phyloP scores from a whole-genome alignment of 2,888 invertebrate genomes.

The Pheosia gnoma region DNA sequence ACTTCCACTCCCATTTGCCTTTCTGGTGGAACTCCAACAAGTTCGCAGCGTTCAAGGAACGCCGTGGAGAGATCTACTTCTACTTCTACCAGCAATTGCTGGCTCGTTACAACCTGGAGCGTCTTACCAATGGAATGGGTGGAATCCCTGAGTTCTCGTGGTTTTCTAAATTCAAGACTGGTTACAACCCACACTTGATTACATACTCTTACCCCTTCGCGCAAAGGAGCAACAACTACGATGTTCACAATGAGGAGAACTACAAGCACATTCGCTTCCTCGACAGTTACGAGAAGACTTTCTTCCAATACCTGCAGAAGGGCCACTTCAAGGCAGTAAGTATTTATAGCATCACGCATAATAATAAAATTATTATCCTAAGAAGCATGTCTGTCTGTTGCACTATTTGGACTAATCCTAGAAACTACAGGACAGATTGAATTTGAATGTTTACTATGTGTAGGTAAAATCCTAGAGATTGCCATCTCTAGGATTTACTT shows the following conservation, averaged over 20 bases:
- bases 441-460: too few relatives aligned
- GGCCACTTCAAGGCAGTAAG: slow-evolving; percentile 85
- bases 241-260: slow-evolving; percentile 78
- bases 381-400: too few relatives aligned
- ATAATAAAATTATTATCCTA: too few relatives aligned
- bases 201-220: slow-evolving; percentile 71
- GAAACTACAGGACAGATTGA: too few relatives aligned
- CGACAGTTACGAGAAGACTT: slow-evolving; percentile 83
- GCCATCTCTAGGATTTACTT: too few relatives aligned
- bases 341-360: slow-evolving; percentile 1
- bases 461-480: too few relatives aligned
- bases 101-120: slow-evolving; percentile 88
- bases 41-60: slow-evolving; percentile 75
- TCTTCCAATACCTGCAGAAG: slow-evolving; percentile 78
- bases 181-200: slow-evolving; percentile 56
- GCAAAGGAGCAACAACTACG: slow-evolving; percentile 85
- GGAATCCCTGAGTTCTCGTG: slow-evolving; percentile 86
- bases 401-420: too few relatives aligned
- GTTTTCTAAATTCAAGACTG: slow-evolving; percentile 82
- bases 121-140: slow-evolving; percentile 86
- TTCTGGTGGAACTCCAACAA: slow-evolving; percentile 85
- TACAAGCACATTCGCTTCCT: slow-evolving; percentile 80
- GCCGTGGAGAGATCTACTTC: slow-evolving; percentile 87
- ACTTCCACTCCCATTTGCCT: slow-evolving; percentile 85
- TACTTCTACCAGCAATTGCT: slow-evolving; percentile 87